A percentile compares a stretch with the other conserved stretches of the same genome.
These are phyloP conservation scores for Invenusta paracnida DNA, from an alignment of 2,888 invertebrate species.

Conservation along the genomic window DNA sequence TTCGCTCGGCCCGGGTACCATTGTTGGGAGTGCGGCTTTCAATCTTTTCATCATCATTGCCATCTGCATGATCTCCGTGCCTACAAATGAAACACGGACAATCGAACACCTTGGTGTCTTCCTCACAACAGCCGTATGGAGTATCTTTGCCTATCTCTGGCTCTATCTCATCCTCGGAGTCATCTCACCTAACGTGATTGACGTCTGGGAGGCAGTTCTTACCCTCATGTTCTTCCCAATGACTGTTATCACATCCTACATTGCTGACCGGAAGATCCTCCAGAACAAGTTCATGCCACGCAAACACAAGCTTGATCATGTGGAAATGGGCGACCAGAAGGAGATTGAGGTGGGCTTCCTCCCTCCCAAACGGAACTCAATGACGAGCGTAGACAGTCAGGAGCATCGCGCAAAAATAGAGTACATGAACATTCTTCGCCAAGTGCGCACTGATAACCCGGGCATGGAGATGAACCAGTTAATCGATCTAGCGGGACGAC, in stretches of 20 bases:
- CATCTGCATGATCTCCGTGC: slow-evolving; percentile 83
- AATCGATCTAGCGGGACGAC: slow-evolving; percentile 66
- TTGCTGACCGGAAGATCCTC: slow-evolving; percentile 74
- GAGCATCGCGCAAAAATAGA: slow-evolving; percentile 61
- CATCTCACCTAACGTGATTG: slow-evolving; percentile 77
- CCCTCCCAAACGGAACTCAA: background rate
- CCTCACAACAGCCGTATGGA: slow-evolving; percentile 94
- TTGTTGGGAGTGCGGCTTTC: slow-evolving; percentile 96
- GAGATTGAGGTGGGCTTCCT: background rate
- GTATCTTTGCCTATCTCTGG: slow-evolving; percentile 97
- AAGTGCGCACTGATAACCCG: slow-evolving; percentile 79
- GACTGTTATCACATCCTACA: slow-evolving; percentile 89
- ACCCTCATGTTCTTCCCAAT: slow-evolving; percentile 94
- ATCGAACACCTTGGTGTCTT: slow-evolving; percentile 94
- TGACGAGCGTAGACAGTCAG: background rate
- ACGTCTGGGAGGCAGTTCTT: slow-evolving; percentile 90
- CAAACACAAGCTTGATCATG: slow-evolving; percentile 78
- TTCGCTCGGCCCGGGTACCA: slow-evolving; percentile 93
- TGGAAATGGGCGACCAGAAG: background rate
- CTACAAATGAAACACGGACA: slow-evolving; percentile 80
- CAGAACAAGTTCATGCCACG: slow-evolving; percentile 66
- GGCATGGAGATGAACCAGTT: slow-evolving; percentile 78
- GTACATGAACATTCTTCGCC: slow-evolving; percentile 78
- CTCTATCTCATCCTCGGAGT: slow-evolving; percentile 85
- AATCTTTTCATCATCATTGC: slow-evolving; percentile 96